A percentile compares a stretch with the other conserved stretches of the same genome.
These are phyloP conservation scores for Anorthoa munda DNA, from an alignment of 2,888 invertebrate species.

Conservation along the genomic window DNA sequence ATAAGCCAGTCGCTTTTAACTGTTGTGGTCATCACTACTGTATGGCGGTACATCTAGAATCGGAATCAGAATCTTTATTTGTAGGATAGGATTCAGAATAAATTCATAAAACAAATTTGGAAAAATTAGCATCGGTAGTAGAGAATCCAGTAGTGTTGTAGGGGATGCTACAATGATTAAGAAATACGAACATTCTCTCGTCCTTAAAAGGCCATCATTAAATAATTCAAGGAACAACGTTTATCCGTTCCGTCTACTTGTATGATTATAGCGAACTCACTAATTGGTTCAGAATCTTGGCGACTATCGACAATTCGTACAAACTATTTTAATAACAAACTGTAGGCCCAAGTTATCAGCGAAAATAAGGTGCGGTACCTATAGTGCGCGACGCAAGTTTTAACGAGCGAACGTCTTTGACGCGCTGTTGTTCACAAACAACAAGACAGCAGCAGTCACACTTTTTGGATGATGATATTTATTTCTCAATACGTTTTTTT, in stretches of 20 bases:
- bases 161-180: neutral
- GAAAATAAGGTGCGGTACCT: conserved; percentile 37
- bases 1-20: neutral
- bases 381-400: conserved; percentile 44
- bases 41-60: neutral
- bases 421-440: conserved; percentile 13
- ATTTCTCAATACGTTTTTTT: too few species aligned
- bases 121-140: neutral
- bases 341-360: conserved; percentile 20
- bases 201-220: neutral
- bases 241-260: neutral
- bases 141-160: neutral
- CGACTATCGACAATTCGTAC: conserved; percentile 5
- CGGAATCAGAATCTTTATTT: too few species aligned
- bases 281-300: conserved; percentile 9
- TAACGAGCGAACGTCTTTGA: conserved; percentile 45
- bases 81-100: neutral
- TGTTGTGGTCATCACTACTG: too few species aligned
- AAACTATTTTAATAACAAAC: conserved; percentile 40
- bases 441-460: neutral
- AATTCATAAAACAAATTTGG: neutral
- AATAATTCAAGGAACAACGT: neutral
- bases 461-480: neutral
- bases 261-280: neutral
- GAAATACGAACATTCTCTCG: neutral